Evolutionary conservation across 2,888 invertebrate genomes (phyloP).

Genomic region (Meta bourneti): DNA sequence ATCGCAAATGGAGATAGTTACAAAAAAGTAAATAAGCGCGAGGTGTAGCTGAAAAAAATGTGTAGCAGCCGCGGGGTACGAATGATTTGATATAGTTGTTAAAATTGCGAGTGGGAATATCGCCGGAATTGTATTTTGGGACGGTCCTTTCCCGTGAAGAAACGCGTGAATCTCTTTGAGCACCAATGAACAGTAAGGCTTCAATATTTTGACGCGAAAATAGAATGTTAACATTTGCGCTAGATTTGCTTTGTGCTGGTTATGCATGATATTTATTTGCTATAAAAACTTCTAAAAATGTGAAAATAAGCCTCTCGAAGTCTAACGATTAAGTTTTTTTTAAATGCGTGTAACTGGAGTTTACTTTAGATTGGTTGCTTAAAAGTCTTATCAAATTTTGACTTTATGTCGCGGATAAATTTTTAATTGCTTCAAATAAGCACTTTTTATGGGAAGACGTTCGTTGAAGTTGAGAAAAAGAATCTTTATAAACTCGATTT

Average conservation of each 20-base stretch:
- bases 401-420: background rate
- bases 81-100: constrained; percentile 38
- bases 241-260: background rate
- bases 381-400: background rate
- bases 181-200: background rate
- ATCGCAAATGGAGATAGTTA: constrained; percentile 37
- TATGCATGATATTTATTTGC: background rate
- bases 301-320: background rate
- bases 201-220: background rate
- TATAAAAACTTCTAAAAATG: background rate
- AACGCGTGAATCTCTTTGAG: background rate
- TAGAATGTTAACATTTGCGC: background rate
- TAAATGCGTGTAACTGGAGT: background rate
- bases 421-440: background rate
- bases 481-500: background rate
- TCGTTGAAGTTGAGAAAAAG: background rate
- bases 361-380: background rate
- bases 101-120: background rate
- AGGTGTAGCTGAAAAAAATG: constrained; percentile 14
- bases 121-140: background rate
- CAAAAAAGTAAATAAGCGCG: background rate
- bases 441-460: background rate
- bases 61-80: constrained; percentile 21
- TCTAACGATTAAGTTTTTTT: background rate
- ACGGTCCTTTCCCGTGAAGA: background rate